Conservation (phyloP, 2,797 vertebrate species). For the Eidolon dupreanum region DNA sequence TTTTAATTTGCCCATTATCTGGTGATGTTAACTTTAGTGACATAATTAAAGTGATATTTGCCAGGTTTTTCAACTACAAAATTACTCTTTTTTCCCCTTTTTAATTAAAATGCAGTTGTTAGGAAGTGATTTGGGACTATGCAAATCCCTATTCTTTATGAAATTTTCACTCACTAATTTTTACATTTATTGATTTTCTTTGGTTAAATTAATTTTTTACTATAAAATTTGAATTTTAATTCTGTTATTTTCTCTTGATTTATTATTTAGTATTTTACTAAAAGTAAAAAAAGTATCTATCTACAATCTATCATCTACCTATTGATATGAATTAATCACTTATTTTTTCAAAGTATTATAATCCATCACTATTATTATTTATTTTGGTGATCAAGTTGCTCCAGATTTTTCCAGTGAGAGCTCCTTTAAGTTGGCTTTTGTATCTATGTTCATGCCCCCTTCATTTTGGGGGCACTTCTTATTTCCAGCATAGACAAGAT, state of each 20-base stretch:
- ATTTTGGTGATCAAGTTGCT: not conserved
- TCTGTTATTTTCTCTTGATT: not conserved
- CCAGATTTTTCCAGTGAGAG: not conserved
- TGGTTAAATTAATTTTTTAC: not conserved
- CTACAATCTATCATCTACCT: not conserved
- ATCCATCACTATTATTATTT: not conserved
- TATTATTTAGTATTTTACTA: not conserved
- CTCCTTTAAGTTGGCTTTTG: not conserved
- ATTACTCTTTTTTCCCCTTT: not conserved
- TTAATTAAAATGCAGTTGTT: not conserved
- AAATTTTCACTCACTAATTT: not conserved
- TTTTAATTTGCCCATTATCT: not conserved
- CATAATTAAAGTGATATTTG: not conserved
- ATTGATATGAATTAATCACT: not conserved
- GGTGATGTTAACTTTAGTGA: not conserved
- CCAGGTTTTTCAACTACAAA: not conserved
- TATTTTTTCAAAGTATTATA: not conserved
- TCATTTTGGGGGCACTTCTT: not conserved
- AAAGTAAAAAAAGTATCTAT: not conserved
- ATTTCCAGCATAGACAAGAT: not conserved
- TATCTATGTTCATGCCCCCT: not conserved
- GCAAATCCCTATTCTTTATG: not conserved
- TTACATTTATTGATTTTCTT: not conserved
- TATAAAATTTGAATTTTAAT: not conserved
- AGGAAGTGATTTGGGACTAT: not conserved